Percentiles rank a stretch among this genome's conserved stretches.
Evolutionary conservation across 2,888 invertebrate genomes (phyloP).

Genomic region (Apomyelois bistriatella): DNA sequence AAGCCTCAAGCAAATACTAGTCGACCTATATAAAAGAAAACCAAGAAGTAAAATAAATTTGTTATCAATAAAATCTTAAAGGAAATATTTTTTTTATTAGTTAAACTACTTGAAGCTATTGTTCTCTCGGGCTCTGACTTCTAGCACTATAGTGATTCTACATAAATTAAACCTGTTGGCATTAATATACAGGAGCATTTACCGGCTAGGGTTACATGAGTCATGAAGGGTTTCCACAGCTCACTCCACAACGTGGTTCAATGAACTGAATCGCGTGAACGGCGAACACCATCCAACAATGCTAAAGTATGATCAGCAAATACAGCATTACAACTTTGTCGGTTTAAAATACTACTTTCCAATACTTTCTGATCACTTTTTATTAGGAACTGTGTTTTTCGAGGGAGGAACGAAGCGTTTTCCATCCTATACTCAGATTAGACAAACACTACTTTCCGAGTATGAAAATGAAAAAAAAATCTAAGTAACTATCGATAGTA

Average conservation of each 20-base stretch:
- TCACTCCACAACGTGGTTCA: conserved; percentile 15
- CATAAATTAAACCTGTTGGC: background rate
- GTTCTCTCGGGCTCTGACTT: background rate
- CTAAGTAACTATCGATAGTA: too few relatives aligned
- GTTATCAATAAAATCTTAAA: too few relatives aligned
- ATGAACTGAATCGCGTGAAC: conserved; percentile 24
- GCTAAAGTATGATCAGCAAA: conserved; percentile 19
- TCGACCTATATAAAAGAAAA: too few relatives aligned
- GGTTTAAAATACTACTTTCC: conserved; percentile 64
- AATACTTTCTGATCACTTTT: conserved; percentile 60
- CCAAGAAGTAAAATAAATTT: too few relatives aligned
- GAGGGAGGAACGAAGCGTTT: too few relatives aligned
- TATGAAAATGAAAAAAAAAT: too few relatives aligned
- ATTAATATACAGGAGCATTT: conserved; percentile 6
- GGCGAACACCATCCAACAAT: conserved; percentile 16
- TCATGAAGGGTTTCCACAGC: conserved; percentile 7
- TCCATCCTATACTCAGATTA: too few relatives aligned
- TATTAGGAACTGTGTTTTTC: too few relatives aligned
- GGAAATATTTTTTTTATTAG: too few relatives aligned
- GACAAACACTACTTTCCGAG: too few relatives aligned
- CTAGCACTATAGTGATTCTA: background rate
- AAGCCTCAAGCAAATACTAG: too few relatives aligned
- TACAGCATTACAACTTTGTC: conserved; percentile 45
- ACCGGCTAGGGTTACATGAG: conserved; percentile 9
- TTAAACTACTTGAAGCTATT: too few relatives aligned